Evolutionary conservation across 2,113 vertebrate genomes (phyloP).

Genomic region (Alexandromys fortis): DNA sequence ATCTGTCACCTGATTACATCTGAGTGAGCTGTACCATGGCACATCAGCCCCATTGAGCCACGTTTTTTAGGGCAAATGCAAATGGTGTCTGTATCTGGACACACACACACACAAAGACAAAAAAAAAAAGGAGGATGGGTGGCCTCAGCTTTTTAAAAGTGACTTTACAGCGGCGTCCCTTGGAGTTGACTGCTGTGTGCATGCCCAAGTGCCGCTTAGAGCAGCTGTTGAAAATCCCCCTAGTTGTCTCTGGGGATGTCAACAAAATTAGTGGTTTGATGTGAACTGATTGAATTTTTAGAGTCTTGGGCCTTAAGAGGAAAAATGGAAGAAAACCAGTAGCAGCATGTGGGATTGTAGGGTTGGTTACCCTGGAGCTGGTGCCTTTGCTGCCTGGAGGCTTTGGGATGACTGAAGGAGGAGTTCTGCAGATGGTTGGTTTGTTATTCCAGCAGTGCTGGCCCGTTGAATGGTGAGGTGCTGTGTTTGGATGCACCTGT

Average conservation of each 20-base stretch:
- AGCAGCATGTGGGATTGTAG: not conserved
- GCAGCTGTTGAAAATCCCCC: slow-evolving; percentile 29
- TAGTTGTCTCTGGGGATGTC: slow-evolving; percentile 24
- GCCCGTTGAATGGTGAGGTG: not conserved
- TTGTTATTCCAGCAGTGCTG: not conserved
- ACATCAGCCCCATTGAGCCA: not conserved
- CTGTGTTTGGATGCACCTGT: not conserved
- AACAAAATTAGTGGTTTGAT: slow-evolving; percentile 21
- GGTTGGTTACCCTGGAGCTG: not conserved
- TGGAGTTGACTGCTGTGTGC: not conserved
- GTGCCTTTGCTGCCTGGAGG: not conserved
- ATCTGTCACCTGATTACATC: slow-evolving; percentile 5
- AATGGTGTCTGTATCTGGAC: not conserved
- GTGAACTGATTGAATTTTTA: slow-evolving; percentile 59
- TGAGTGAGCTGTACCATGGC: not conserved
- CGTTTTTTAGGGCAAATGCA: not conserved
- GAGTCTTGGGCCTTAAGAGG: slow-evolving; percentile 22
- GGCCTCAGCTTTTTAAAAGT: slow-evolving; percentile 43
- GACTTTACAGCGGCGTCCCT: not conserved
- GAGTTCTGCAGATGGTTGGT: not conserved
- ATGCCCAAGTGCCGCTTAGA: not conserved
- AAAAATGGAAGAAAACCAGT: not conserved
- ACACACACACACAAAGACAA: not conserved
- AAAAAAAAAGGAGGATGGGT: not conserved
- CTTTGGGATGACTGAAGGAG: not conserved